These are phyloP conservation scores for Oncopeltus fasciatus DNA, from an alignment of 1,140 invertebrate genomes.

Conservation along the genomic window DNA sequence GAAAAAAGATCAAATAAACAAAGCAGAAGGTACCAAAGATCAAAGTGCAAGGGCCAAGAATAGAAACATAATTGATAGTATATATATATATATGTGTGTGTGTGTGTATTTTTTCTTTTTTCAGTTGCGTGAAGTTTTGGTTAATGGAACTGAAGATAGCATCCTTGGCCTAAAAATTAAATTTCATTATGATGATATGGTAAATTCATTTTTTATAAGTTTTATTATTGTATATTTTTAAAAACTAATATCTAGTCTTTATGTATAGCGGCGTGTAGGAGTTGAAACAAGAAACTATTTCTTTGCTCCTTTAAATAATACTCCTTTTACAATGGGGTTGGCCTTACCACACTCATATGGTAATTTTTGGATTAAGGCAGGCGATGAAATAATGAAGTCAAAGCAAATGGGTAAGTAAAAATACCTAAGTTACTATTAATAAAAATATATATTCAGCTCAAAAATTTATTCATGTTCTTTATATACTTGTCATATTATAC, in stretches of 20 bases:
- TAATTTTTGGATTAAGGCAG: conserved; percentile 50
- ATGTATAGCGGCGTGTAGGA: conserved; percentile 47
- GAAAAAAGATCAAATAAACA: too few relatives aligned
- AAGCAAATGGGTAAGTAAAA: conserved; percentile 24
- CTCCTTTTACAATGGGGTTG: conserved; percentile 73
- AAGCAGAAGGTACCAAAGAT: too few relatives aligned
- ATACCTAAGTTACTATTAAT: too few relatives aligned
- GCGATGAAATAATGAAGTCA: conserved; percentile 24
- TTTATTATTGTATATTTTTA: background rate
- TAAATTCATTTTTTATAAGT: conserved; percentile 26
- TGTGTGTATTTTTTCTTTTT: conserved; percentile 15
- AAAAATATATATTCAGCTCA: too few relatives aligned
- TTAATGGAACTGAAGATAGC: conserved; percentile 50
- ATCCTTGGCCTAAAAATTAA: conserved; percentile 53
- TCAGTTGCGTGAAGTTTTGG: conserved; percentile 53
- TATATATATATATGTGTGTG: too few relatives aligned
- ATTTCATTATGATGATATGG: conserved; percentile 66
- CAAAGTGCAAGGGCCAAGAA: too few relatives aligned
- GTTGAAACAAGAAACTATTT: conserved; percentile 71
- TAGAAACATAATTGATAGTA: too few relatives aligned
- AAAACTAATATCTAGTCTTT: background rate
- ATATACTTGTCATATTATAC: too few relatives aligned
- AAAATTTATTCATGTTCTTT: too few relatives aligned
- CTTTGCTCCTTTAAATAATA: conserved; percentile 60
- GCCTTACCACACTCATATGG: conserved; percentile 65